phyloP scores from a whole-genome alignment of 2,797 vertebrate species.

The Chelidonichthys spinosus region DNA sequence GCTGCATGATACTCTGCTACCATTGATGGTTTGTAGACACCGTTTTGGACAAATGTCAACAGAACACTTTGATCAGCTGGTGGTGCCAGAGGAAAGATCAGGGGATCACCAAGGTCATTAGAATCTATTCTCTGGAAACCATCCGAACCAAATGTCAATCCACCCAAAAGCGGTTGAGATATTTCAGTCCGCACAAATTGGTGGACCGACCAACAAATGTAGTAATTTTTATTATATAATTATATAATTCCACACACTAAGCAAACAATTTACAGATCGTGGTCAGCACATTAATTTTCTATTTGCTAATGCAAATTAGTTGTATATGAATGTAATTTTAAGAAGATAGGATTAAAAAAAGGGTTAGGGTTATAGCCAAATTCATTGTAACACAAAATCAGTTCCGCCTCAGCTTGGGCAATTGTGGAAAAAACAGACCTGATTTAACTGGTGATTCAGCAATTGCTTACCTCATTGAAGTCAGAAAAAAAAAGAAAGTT shows the following conservation, averaged over 20 bases:
- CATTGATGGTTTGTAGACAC: neutral
- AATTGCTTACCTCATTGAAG: conserved; percentile 8
- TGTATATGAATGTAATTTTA: neutral
- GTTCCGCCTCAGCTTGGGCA: neutral
- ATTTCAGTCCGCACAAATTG: neutral
- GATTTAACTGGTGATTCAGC: conserved; percentile 10
- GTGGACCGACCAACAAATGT: too few relatives aligned
- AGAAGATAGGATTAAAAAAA: neutral
- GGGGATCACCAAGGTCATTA: neutral
- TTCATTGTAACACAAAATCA: neutral
- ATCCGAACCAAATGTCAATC: neutral
- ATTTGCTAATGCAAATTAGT: neutral
- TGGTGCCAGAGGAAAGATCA: neutral
- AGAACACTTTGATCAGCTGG: neutral
- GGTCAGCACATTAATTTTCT: neutral
- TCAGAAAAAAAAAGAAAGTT: neutral
- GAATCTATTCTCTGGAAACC: neutral
- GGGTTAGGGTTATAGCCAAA: neutral
- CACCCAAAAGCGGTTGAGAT: too few relatives aligned
- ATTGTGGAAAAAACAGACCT: neutral
- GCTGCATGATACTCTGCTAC: neutral
- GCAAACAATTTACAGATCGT: neutral
- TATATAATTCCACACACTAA: too few relatives aligned
- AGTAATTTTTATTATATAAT: too few relatives aligned
- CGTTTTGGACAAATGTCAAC: neutral